These are phyloP conservation scores for Hemithea aestivaria DNA, from an alignment of 2,888 invertebrate genomes.

Conservation along the genomic window DNA sequence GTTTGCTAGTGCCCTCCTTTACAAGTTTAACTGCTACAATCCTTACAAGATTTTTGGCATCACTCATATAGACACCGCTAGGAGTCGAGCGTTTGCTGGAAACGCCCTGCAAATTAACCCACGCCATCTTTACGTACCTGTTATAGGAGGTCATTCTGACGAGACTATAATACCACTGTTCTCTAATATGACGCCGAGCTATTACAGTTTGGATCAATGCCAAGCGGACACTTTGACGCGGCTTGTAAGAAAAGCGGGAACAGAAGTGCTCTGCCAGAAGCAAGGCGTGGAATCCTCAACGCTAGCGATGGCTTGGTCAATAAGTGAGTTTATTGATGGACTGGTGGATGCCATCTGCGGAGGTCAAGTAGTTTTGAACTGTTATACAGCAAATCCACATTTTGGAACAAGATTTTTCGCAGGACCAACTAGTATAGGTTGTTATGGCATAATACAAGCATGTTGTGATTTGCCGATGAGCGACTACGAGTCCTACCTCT, in stretches of 20 bases:
- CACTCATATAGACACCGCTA: constrained; percentile 51
- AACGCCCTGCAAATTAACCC: constrained; percentile 41
- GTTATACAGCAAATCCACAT: constrained; percentile 50
- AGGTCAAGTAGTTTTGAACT: constrained; percentile 37
- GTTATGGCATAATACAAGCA: constrained; percentile 41
- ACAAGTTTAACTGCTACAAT: constrained; percentile 45
- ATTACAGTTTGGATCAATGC: constrained; percentile 31
- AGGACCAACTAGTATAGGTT: constrained; percentile 48
- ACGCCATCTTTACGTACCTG: constrained; percentile 41
- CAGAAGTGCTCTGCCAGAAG: constrained; percentile 47
- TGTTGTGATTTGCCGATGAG: constrained; percentile 41
- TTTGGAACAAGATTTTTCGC: constrained; percentile 57
- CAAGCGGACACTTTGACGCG: constrained; percentile 50
- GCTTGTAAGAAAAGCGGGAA: constrained; percentile 47
- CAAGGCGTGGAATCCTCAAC: constrained; percentile 44
- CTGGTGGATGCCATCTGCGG: constrained; percentile 48
- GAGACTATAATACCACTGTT: constrained; percentile 57
- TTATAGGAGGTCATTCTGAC: constrained; percentile 60
- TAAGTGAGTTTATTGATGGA: constrained; percentile 49
- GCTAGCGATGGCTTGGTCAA: constrained; percentile 50
- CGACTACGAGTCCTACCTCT: constrained; percentile 42
- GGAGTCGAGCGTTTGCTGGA: constrained; percentile 41
- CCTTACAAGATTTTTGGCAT: constrained; percentile 55
- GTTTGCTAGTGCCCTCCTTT: constrained; percentile 47
- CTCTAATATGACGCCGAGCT: constrained; percentile 45